Conservation (phyloP, 1,140 invertebrate species). For the Drosophila asahinai region DNA sequence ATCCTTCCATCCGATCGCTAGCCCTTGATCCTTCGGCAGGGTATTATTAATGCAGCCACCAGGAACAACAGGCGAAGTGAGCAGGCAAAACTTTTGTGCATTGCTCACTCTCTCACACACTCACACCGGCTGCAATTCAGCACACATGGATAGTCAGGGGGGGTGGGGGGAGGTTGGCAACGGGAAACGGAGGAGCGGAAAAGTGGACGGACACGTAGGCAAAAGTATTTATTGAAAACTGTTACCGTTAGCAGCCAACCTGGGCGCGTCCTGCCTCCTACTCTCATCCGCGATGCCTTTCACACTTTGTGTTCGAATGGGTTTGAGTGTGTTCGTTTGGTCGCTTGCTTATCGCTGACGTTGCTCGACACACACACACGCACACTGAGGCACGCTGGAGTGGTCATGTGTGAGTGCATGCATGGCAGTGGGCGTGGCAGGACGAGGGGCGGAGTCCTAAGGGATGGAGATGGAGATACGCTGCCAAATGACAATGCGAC, state of each 20-base stretch:
- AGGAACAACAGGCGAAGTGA: slow-evolving; percentile 66
- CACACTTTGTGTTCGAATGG: slow-evolving; percentile 47
- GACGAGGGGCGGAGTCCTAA: neutral
- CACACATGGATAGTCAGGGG: slow-evolving; percentile 33
- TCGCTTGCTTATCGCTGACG: slow-evolving; percentile 61
- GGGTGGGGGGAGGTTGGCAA: neutral
- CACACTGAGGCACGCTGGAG: neutral
- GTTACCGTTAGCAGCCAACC: slow-evolving; percentile 79
- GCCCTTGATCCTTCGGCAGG: slow-evolving; percentile 20
- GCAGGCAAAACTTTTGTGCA: slow-evolving; percentile 71
- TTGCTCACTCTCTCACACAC: slow-evolving; percentile 27
- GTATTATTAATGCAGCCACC: slow-evolving; percentile 29
- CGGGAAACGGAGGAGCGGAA: slow-evolving; percentile 19
- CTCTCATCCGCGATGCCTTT: slow-evolving; percentile 48
- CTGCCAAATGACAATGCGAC: slow-evolving; percentile 75
- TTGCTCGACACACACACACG: slow-evolving; percentile 7
- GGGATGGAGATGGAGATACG: slow-evolving; percentile 23
- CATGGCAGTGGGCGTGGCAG: slow-evolving; percentile 23
- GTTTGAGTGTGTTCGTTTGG: slow-evolving; percentile 48
- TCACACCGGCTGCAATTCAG: slow-evolving; percentile 31
- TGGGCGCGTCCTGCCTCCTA: slow-evolving; percentile 8
- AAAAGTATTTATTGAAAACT: slow-evolving; percentile 82
- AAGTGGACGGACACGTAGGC: slow-evolving; percentile 46
- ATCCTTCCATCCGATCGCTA: neutral
- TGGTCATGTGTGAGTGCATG: slow-evolving; percentile 35